phyloP scores from a whole-genome alignment of 2,113 vertebrate species.

The Psephotus haematonotus region DNA sequence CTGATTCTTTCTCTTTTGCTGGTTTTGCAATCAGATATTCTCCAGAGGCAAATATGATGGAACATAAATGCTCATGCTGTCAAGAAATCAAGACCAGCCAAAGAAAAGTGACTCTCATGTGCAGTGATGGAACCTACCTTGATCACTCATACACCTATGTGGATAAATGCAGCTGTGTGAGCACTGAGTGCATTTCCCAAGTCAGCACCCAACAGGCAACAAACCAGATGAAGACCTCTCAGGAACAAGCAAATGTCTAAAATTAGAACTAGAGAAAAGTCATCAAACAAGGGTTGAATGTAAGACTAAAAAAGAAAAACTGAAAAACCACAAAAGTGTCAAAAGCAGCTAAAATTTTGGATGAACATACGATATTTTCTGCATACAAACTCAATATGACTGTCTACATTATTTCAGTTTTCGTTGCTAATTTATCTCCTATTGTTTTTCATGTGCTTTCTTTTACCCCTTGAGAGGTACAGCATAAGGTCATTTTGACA shows the following conservation, averaged over 20 bases:
- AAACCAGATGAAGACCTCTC: neutral
- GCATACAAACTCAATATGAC: neutral
- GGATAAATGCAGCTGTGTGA: slow-evolving; percentile 73
- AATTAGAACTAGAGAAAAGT: neutral
- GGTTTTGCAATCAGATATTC: slow-evolving; percentile 70
- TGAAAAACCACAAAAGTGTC: neutral
- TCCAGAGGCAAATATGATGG: neutral
- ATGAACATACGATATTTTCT: slow-evolving; percentile 1
- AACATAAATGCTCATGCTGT: slow-evolving; percentile 71
- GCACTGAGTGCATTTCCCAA: neutral
- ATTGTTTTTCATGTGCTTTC: neutral
- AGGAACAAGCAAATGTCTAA: neutral
- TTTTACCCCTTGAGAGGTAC: neutral
- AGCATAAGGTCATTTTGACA: neutral
- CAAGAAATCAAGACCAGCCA: slow-evolving; percentile 63
- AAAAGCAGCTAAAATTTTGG: slow-evolving; percentile 37
- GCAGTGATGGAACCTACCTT: slow-evolving; percentile 33
- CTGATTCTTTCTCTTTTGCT: neutral
- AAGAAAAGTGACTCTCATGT: slow-evolving; percentile 52
- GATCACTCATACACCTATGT: slow-evolving; percentile 60
- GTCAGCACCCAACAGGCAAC: neutral
- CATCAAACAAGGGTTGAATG: neutral
- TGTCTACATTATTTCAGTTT: neutral
- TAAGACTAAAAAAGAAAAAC: neutral
- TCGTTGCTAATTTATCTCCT: neutral